Percentiles rank a stretch among this genome's conserved stretches.
Conservation (phyloP, 2,113 vertebrate genomes). For the Scomber colias region DNA sequence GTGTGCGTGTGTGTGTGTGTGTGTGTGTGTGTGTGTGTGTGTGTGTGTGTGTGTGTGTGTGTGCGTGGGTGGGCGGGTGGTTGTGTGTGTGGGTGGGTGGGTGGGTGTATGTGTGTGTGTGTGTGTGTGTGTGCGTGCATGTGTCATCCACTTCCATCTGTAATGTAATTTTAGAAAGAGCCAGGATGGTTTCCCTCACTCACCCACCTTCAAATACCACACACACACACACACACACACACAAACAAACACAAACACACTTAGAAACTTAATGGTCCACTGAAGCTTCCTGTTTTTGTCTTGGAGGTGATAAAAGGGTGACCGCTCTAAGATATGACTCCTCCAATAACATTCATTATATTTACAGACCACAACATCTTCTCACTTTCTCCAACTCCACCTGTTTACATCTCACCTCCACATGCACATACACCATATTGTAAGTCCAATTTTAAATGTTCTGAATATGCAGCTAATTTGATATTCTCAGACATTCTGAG, state of each 20-base stretch:
- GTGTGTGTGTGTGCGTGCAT: conserved; percentile 20
- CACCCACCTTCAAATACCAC: neutral
- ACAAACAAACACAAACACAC: neutral
- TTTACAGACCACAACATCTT: too few relatives aligned
- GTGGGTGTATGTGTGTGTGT: conserved; percentile 18
- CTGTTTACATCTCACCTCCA: neutral
- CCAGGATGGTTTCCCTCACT: conserved; percentile 24
- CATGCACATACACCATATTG: too few relatives aligned
- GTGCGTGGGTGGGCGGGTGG: conserved; percentile 5
- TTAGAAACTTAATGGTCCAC: conserved; percentile 3
- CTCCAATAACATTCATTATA: neutral
- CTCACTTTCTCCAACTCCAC: too few relatives aligned
- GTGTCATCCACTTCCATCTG: conserved; percentile 47
- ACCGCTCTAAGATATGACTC: neutral
- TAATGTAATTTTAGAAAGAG: conserved; percentile 68
- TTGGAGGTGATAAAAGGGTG: conserved; percentile 5
- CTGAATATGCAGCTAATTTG: neutral
- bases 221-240: neutral
- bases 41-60: conserved; percentile 17
- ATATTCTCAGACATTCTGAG: neutral
- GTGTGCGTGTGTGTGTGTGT: conserved; percentile 14
- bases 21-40: conserved; percentile 9
- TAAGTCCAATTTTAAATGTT: too few relatives aligned
- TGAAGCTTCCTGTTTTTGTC: conserved; percentile 10
- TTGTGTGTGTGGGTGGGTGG: conserved; percentile 12